Percentiles rank a stretch among this genome's conserved stretches.
These are phyloP conservation scores for Melanotaenia nigrans DNA, from an alignment of 2,797 vertebrate genomes.

Conservation along the genomic window DNA sequence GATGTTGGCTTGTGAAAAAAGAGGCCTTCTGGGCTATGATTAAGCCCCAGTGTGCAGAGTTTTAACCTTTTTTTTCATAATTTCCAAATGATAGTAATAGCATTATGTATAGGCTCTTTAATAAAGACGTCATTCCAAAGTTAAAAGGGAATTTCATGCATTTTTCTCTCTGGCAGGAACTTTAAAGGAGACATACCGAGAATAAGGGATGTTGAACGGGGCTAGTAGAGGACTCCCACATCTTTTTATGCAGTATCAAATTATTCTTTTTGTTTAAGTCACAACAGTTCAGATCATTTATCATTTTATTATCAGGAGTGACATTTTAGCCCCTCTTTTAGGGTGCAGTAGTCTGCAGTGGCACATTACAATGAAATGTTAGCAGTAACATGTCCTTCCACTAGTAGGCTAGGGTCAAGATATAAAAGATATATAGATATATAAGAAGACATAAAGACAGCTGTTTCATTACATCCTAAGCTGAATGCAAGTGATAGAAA, in stretches of 20 bases:
- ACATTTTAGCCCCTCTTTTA: not conserved
- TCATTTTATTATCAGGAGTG: not conserved
- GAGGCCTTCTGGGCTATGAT: not conserved
- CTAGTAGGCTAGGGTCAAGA: not conserved
- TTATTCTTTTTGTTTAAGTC: not conserved
- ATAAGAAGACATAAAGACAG: too few species aligned
- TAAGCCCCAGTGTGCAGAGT: not conserved
- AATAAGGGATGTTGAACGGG: not conserved
- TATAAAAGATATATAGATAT: too few species aligned
- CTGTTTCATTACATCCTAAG: not conserved
- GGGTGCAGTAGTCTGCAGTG: not conserved
- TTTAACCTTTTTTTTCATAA: constrained; percentile 13
- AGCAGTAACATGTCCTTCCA: not conserved
- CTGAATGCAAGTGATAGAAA: not conserved
- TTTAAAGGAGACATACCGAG: not conserved
- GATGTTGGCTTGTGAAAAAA: constrained; percentile 18
- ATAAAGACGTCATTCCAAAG: not conserved
- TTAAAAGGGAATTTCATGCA: not conserved
- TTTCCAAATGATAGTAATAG: not conserved
- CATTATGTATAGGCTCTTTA: not conserved
- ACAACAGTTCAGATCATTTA: not conserved
- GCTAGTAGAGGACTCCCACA: constrained; percentile 1
- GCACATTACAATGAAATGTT: not conserved
- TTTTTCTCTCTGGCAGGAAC: not conserved
- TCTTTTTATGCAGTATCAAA: not conserved